A percentile compares a stretch with the other conserved stretches of the same genome.
phyloP scores from a whole-genome alignment of 2,888 invertebrate genomes.

The Hecatera dysodea region DNA sequence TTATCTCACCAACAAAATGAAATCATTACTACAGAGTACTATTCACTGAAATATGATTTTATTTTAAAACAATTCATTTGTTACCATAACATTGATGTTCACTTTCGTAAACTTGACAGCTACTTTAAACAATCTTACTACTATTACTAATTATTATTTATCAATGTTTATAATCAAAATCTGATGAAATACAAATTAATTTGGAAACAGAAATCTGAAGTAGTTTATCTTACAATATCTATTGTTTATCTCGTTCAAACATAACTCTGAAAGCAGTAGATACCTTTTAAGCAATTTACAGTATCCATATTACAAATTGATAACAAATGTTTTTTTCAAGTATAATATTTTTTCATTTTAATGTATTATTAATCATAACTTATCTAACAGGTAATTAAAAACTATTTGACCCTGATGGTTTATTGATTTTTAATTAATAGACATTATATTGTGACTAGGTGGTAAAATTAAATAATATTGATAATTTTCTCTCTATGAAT shows the following conservation, averaged over 20 bases:
- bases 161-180: constrained; percentile 37
- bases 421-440: constrained; percentile 15
- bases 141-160: constrained; percentile 8
- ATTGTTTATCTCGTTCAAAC: constrained; percentile 21
- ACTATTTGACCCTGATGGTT: not conserved
- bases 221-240: constrained; percentile 41
- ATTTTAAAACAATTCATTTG: constrained; percentile 39
- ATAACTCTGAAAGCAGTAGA: not conserved
- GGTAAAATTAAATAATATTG: too few relatives aligned
- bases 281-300: not conserved
- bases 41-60: constrained; percentile 24
- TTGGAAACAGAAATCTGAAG: constrained; percentile 20
- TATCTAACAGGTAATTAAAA: constrained; percentile 11
- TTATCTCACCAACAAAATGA: constrained; percentile 21
- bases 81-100: constrained; percentile 39
- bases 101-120: constrained; percentile 27
- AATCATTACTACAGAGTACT: constrained; percentile 29
- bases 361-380: not conserved
- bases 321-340: constrained; percentile 17
- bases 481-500: not conserved
- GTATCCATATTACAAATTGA: constrained; percentile 7
- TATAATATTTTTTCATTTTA: not conserved
- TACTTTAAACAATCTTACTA: constrained; percentile 32
- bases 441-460: too few relatives aligned
- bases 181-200: constrained; percentile 38